Base-by-base conservation (phyloP, 2,888 invertebrate genomes). In the Brenthis daphne region DNA sequence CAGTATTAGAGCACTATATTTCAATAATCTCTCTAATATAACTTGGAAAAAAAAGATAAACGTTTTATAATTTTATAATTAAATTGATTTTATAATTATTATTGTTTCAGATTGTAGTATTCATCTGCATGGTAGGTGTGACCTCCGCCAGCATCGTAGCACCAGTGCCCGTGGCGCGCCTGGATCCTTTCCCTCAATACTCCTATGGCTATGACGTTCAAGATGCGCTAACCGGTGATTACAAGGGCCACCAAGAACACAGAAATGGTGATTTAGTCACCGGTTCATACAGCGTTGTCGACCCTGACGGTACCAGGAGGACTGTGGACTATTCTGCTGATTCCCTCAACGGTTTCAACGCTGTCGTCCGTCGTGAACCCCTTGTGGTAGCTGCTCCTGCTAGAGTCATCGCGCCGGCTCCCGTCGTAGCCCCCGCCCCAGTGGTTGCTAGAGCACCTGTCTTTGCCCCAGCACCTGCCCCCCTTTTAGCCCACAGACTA, bases 201-300 rank as follows among this genome's bases (percentile, higher is more conserved):
- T 92, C 93, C 6, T 94, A 88, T 82, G 93, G 93, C 4, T 94
- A 94, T 77, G 94, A 94, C 77, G 93, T 94, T 1, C 93, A 94
- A 75, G 94, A 94, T 77, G 82, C 92, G 3, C 86, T 94, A 68
- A 94, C 94, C 37, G 94, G 94, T 29, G 94, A 94, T 85, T 92
- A 90, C 83, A 94, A 94, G 75, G 93, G 92, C 63, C 94, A 94
- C 82, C 90, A 92, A 70, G 94, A 94, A 77, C 85, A 90, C 24
- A 88, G 94, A 67, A 92, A 92, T 75, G 94, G 94, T 0, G 94
- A 94, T 79, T 81, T 94, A 4, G 94, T 94, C 66, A 93, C 93
- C 47, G 94, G 94, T 4, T 93, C 93, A 14, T 94, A 94, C 84
- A 82, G 89, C 11, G 89, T 94, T 12, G 87, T 90, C 3, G 94